Evolutionary conservation across 2,888 invertebrate genomes (phyloP).

Genomic region (Eueremaeus valkanovi): DNA sequence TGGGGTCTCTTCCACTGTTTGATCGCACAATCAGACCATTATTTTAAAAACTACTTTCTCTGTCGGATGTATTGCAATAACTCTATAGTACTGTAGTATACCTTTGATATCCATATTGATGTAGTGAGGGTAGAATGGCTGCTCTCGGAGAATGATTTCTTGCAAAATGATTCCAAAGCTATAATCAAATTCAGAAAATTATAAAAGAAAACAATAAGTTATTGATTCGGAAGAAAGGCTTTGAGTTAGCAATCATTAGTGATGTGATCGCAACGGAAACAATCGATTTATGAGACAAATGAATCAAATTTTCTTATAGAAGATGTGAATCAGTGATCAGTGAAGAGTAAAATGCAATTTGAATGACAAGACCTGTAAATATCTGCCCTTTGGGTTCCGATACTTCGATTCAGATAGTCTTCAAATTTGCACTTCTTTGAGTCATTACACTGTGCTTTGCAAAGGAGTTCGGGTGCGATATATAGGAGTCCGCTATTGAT

Average conservation of each 20-base stretch:
- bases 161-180: conserved; percentile 85
- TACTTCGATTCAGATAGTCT: conserved; percentile 15
- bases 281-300: background rate
- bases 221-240: no score
- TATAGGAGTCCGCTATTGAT: conserved; percentile 25
- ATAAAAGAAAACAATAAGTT: no score
- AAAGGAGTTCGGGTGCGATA: conserved; percentile 38
- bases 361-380: conserved; percentile 34
- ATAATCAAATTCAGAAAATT: conserved; percentile 51
- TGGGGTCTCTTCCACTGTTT: no score
- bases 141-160: conserved; percentile 71
- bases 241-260: no score
- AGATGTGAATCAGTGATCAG: background rate
- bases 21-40: no score
- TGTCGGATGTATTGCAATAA: no score
- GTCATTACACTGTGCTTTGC: background rate
- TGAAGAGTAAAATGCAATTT: background rate
- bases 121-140: conserved; percentile 54
- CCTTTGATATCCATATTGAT: conserved; percentile 27
- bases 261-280: no score
- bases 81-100: background rate
- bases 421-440: conserved; percentile 17
- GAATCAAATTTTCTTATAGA: background rate
- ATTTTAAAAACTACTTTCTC: no score
- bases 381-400: conserved; percentile 36